These are phyloP conservation scores for Ectemnius lituratus DNA, from an alignment of 2,888 invertebrate genomes.

Conservation along the genomic window DNA sequence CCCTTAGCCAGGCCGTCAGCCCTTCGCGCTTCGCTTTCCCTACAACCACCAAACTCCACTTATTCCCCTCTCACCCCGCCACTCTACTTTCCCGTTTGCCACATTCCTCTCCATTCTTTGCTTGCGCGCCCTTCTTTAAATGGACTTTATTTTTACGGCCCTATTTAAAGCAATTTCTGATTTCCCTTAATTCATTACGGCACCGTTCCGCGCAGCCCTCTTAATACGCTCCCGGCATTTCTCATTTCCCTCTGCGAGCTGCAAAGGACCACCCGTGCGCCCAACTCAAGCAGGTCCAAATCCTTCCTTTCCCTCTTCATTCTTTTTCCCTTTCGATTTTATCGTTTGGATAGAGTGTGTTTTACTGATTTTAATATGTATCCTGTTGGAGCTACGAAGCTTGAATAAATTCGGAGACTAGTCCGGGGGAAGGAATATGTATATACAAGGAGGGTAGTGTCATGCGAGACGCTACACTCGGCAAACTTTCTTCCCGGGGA, in stretches of 20 bases:
- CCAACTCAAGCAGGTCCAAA: too few species aligned
- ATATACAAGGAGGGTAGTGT: constrained; percentile 32
- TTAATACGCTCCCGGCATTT: constrained; percentile 65
- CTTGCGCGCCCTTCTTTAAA: constrained; percentile 59
- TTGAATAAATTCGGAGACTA: too few species aligned
- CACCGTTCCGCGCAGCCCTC: constrained; percentile 72
- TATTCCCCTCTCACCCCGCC: constrained; percentile 25
- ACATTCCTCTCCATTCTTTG: constrained; percentile 36
- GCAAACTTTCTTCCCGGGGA: constrained; percentile 72
- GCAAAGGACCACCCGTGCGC: constrained; percentile 13
- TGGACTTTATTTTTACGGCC: constrained; percentile 75
- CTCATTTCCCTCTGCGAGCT: constrained; percentile 46
- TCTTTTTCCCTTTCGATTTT: too few species aligned
- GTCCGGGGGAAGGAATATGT: neutral
- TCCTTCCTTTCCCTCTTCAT: too few species aligned
- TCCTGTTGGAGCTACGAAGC: too few species aligned
- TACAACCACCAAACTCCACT: constrained; percentile 22
- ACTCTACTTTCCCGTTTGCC: constrained; percentile 30
- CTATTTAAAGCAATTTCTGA: constrained; percentile 77
- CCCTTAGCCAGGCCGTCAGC: constrained; percentile 11
- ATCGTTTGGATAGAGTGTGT: too few species aligned
- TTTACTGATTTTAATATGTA: too few species aligned
- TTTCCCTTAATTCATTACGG: constrained; percentile 77
- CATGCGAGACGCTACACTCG: constrained; percentile 29
- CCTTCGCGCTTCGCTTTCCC: constrained; percentile 36